Conservation (phyloP, 2,888 invertebrate species). For the Romanomermis culicivorax region DNA sequence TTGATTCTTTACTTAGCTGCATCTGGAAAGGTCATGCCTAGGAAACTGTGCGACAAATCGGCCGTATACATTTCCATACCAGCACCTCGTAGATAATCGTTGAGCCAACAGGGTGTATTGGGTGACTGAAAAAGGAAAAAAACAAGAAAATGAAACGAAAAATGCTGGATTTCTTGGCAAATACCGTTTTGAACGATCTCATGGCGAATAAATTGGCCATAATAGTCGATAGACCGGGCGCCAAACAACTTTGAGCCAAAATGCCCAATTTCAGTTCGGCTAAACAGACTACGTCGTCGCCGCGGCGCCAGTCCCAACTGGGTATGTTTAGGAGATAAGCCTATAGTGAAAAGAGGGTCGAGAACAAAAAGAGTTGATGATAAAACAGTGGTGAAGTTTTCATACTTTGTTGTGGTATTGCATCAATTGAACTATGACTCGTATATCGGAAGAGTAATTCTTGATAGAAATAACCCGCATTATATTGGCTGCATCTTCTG, state of each 20-base stretch:
- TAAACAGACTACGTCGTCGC: slow-evolving; percentile 90
- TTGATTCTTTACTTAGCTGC: slow-evolving; percentile 99
- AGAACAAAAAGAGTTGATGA: background rate
- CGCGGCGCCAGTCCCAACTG: slow-evolving; percentile 98
- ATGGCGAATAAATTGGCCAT: slow-evolving; percentile 98
- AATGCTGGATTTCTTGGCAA: background rate
- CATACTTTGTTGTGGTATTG: slow-evolving; percentile 97
- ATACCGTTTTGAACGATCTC: slow-evolving; percentile 40
- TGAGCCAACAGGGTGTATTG: slow-evolving; percentile 97
- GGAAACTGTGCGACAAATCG: slow-evolving; percentile 93
- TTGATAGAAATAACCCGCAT: slow-evolving; percentile 99
- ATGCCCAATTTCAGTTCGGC: slow-evolving; percentile 92
- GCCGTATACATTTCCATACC: slow-evolving; percentile 98
- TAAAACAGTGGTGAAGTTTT: background rate
- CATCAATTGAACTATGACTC: slow-evolving; percentile 98
- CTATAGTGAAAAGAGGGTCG: slow-evolving; percentile 34
- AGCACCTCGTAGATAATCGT: slow-evolving; percentile 98
- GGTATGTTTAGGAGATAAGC: slow-evolving; percentile 97
- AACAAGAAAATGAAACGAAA: background rate
- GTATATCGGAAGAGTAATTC: slow-evolving; percentile 97
- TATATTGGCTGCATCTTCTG: slow-evolving; percentile 99
- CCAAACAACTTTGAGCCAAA: slow-evolving; percentile 92
- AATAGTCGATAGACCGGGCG: slow-evolving; percentile 95
- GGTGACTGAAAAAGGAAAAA: slow-evolving; percentile 47
- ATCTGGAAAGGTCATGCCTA: slow-evolving; percentile 95